Conservation (phyloP, 2,113 vertebrate species). For the Cervus canadensis region DNA sequence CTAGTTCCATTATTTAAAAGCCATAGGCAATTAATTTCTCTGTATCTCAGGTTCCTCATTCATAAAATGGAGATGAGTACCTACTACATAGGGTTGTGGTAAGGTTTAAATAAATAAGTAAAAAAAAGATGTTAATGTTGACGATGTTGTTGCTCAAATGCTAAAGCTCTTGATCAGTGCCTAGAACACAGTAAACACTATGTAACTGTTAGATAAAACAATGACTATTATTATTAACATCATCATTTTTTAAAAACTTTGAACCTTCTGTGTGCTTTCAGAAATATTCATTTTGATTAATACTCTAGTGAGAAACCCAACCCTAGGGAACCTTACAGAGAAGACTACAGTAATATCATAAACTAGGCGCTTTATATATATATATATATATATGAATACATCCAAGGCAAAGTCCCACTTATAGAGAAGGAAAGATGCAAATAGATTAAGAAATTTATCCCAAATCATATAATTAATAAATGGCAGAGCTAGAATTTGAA, state of each 20-base stretch:
- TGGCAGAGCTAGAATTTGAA: neutral
- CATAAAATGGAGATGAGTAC: neutral
- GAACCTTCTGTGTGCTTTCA: neutral
- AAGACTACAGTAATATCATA: neutral
- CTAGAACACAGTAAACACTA: neutral
- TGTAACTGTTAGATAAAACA: neutral
- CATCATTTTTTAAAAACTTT: neutral
- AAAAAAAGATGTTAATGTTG: neutral
- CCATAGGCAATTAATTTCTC: neutral
- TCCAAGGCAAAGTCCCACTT: neutral
- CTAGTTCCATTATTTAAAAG: neutral
- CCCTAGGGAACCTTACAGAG: neutral
- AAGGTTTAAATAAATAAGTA: neutral
- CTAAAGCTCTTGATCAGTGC: neutral
- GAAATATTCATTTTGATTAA: slow-evolving; percentile 18
- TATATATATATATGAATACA: neutral
- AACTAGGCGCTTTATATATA: neutral
- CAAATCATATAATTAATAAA: neutral
- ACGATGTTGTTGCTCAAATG: neutral
- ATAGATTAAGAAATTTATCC: neutral
- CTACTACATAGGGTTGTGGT: neutral
- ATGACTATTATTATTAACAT: neutral
- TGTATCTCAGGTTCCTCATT: neutral
- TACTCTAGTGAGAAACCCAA: neutral
- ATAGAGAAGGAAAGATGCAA: neutral